Conservation (phyloP, 2,888 invertebrate species). For the Acleris laterana region DNA sequence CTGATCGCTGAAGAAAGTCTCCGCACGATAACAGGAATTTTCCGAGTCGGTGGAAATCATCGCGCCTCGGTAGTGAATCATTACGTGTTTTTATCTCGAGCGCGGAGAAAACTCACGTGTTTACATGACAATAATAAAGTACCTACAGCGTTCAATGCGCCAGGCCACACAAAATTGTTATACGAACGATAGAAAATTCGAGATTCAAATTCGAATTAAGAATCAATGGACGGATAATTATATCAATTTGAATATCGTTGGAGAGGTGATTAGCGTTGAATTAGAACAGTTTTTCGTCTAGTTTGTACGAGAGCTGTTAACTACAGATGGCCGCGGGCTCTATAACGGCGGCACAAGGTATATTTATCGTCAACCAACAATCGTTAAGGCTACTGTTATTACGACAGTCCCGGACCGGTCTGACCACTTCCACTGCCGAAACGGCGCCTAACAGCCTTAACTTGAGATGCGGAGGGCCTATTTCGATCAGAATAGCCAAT, state of each 20-base stretch:
- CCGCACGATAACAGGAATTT: slow-evolving; percentile 78
- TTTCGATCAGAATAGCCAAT: slow-evolving; percentile 44
- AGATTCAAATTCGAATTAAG: background rate
- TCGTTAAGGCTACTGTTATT: slow-evolving; percentile 78
- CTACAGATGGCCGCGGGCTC: slow-evolving; percentile 37
- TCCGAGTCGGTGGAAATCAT: slow-evolving; percentile 79
- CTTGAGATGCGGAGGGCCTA: slow-evolving; percentile 49
- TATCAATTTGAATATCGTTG: slow-evolving; percentile 11
- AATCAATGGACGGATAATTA: slow-evolving; percentile 8
- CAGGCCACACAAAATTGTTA: slow-evolving; percentile 4
- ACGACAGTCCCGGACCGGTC: slow-evolving; percentile 67
- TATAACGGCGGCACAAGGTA: slow-evolving; percentile 61
- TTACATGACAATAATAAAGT: slow-evolving; percentile 40
- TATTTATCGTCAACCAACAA: slow-evolving; percentile 73
- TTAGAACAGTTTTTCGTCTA: slow-evolving; percentile 34
- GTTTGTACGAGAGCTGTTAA: slow-evolving; percentile 38
- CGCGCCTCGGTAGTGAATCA: slow-evolving; percentile 73
- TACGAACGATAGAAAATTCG: background rate
- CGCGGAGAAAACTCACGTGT: slow-evolving; percentile 63
- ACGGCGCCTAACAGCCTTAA: slow-evolving; percentile 66
- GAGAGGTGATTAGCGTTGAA: slow-evolving; percentile 16
- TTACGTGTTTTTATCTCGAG: slow-evolving; percentile 69
- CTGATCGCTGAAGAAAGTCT: slow-evolving; percentile 75
- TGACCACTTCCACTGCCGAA: slow-evolving; percentile 65
- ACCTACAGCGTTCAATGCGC: slow-evolving; percentile 11